Evolutionary conservation across 2,797 vertebrate genomes (phyloP), one percentile per base, ranked within the genome.

Genomic region (Argyrosomus regius): DNA sequence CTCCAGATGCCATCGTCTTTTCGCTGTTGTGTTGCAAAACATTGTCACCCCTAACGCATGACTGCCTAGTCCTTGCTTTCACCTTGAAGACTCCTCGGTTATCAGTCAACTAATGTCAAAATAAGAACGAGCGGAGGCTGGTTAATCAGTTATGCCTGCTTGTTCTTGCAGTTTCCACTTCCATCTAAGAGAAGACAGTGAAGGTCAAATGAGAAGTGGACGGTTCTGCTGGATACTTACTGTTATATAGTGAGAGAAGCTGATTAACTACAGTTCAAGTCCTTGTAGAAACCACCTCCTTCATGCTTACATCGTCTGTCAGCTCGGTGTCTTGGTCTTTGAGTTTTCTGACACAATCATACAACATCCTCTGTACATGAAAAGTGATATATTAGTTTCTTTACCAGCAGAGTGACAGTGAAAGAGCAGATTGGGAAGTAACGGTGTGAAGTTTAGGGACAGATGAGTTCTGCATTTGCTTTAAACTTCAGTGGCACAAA

Each of bases 71-170:
- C 65, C 72, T 73, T 2, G 39, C 35, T 43, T 57, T 70, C 52
- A 83, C 89, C 80, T 81, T 86, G 61, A 66, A 28, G 53, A 20
- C 71, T 58, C 61, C 39, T 41, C 28, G 41, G 73, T 76, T 80
- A 82, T 84, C 82, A 65, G 75, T 78, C 75, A 65, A 26, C 68
- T 14, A 7, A n/a, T 69, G 70, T 78, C 67, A 69, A 56, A 85
- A 75, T 63, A 26, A 76, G 63, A 57, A 10, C 0, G 20, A 60
- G n/a, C 3, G 22, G 13, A 22, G 50, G 58, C 39, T 20, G 66
- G 81, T 87, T 87, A 84, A 81, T 86, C 73, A 84, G 84, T 78
- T 76, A 74, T 72, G 1, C 6, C 41, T 59, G 57, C 45, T 28
- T 6, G 41, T 26, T 54, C 41, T 48, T 35, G 31, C 31, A n/a